phyloP scores from a whole-genome alignment of 2,888 invertebrate species.

The Morinoia aosen region DNA sequence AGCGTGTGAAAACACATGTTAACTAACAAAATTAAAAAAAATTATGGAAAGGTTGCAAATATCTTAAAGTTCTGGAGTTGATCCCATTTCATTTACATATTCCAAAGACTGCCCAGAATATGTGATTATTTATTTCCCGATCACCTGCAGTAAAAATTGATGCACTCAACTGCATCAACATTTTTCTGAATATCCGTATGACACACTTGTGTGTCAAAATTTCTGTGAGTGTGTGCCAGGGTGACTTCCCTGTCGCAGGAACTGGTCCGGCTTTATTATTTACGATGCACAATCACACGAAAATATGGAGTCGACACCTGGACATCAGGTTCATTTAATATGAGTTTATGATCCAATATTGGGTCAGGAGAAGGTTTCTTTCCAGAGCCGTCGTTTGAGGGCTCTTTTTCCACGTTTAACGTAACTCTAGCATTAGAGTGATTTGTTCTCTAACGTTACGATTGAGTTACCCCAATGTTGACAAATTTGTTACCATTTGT shows the following conservation, averaged over 20 bases:
- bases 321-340: background rate
- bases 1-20: too few relatives aligned
- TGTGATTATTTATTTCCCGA: too few relatives aligned
- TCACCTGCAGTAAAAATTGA: too few relatives aligned
- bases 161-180: too few relatives aligned
- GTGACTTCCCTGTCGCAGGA: background rate
- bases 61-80: too few relatives aligned
- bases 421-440: background rate
- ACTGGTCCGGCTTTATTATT: background rate
- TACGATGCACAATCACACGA: background rate
- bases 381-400: background rate
- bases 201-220: too few relatives aligned
- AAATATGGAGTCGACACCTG: background rate
- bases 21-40: too few relatives aligned
- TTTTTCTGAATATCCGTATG: too few relatives aligned
- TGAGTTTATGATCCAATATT: background rate
- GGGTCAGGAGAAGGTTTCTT: background rate
- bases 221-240: too few relatives aligned
- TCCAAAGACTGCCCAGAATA: too few relatives aligned
- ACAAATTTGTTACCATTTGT: background rate
- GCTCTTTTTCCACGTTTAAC: background rate
- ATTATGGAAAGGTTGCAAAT: too few relatives aligned
- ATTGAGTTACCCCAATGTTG: background rate
- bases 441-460: background rate
- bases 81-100: too few relatives aligned